Conservation (phyloP, 2,113 vertebrate species). For the Anarrhichthys ocellatus region DNA sequence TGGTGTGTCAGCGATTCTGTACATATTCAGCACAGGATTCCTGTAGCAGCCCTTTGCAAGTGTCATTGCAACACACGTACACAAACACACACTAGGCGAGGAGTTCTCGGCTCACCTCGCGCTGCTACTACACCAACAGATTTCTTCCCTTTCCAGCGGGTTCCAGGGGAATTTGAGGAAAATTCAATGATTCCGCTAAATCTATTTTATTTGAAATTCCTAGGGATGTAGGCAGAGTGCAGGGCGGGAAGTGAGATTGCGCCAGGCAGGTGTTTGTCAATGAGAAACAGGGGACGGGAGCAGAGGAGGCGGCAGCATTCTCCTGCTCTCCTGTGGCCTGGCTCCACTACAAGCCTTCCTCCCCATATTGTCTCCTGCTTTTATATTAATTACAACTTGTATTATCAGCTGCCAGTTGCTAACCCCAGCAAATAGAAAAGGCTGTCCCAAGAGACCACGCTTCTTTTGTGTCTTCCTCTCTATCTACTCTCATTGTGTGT, state of each 20-base stretch:
- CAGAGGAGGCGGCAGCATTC: conserved; percentile 68
- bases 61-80: conserved; percentile 13
- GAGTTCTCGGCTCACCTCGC: conserved; percentile 41
- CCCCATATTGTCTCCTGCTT: conserved; percentile 98
- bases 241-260: conserved; percentile 68
- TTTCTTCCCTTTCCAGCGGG: conserved; percentile 53
- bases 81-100: conserved; percentile 15
- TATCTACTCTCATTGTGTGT: conserved; percentile 91
- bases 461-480: conserved; percentile 94
- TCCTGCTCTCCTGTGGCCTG: conserved; percentile 89
- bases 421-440: conserved; percentile 96
- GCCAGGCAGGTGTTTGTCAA: conserved; percentile 87
- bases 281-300: conserved; percentile 88
- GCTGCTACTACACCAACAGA: conserved; percentile 44
- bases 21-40: conserved; percentile 67
- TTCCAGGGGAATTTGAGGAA: conserved; percentile 88
- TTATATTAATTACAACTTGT: conserved; percentile 99
- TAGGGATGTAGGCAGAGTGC: conserved; percentile 86
- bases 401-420: conserved; percentile 97
- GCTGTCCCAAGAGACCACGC: conserved; percentile 91
- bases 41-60: conserved; percentile 41
- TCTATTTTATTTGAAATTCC: conserved; percentile 90
- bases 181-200: conserved; percentile 89
- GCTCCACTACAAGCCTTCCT: conserved; percentile 85
- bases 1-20: conserved; percentile 77